phyloP scores from a whole-genome alignment of 2,797 vertebrate species.

The Platalea minor region DNA sequence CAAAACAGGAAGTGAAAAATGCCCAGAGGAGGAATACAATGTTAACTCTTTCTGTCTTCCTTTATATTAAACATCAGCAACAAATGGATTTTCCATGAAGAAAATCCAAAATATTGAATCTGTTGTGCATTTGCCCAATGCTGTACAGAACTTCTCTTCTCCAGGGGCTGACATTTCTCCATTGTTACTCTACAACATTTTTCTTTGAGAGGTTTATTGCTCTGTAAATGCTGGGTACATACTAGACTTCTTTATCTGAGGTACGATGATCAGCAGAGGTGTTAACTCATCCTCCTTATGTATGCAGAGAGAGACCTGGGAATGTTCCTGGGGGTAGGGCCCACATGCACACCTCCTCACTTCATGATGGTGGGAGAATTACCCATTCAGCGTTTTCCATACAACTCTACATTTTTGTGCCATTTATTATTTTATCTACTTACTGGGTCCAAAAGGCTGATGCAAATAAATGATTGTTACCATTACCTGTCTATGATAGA shows the following conservation, averaged over 20 bases:
- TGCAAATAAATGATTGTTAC: background rate
- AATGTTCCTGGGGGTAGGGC: background rate
- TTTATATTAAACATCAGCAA: background rate
- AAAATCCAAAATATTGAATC: background rate
- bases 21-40: background rate
- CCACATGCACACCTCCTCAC: background rate
- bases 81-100: background rate
- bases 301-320: background rate
- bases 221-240: background rate
- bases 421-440: background rate
- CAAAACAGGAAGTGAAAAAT: background rate
- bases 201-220: background rate
- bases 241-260: background rate
- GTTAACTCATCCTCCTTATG: accelerated
- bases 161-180: background rate
- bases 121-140: background rate
- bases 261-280: background rate
- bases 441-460: background rate
- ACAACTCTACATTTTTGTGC: background rate
- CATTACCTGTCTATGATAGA: background rate
- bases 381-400: background rate
- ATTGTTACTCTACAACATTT: background rate
- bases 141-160: background rate
- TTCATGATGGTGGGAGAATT: background rate
- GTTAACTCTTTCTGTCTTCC: background rate